Percentiles rank a stretch among this genome's conserved stretches.
phyloP scores from a whole-genome alignment of 2,113 vertebrate species.

The Oreochromis aureus region DNA sequence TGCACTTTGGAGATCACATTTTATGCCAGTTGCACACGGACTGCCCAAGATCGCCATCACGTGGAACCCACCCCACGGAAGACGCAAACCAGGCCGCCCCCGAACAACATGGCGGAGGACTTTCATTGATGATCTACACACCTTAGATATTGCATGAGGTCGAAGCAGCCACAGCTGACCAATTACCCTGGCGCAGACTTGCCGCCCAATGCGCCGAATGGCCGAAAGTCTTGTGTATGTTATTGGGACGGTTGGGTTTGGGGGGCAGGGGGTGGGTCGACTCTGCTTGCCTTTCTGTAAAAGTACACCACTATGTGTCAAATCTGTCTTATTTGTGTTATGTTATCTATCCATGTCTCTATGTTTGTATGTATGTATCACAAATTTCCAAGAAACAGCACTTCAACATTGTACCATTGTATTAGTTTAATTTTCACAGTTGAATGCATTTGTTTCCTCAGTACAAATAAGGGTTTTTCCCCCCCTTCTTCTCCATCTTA shows the following conservation, averaged over 20 bases:
- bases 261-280: background rate
- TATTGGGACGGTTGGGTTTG: background rate
- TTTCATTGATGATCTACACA: no score
- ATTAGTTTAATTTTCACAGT: constrained; percentile 56
- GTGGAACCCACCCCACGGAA: no score
- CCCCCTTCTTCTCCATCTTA: background rate
- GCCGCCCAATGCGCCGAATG: background rate
- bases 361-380: background rate
- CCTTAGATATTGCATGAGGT: no score
- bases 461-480: background rate
- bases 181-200: background rate
- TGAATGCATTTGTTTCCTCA: constrained; percentile 7
- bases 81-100: no score
- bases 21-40: accelerated
- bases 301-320: background rate
- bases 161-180: no score
- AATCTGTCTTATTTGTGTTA: background rate
- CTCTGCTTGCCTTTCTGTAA: background rate
- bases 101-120: no score
- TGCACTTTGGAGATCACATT: background rate
- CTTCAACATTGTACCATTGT: background rate
- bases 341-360: background rate
- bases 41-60: no score
- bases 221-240: background rate
- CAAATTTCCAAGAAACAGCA: background rate